Conservation (phyloP, 2,113 vertebrate genomes). For the Salvelinus namaycush region DNA sequence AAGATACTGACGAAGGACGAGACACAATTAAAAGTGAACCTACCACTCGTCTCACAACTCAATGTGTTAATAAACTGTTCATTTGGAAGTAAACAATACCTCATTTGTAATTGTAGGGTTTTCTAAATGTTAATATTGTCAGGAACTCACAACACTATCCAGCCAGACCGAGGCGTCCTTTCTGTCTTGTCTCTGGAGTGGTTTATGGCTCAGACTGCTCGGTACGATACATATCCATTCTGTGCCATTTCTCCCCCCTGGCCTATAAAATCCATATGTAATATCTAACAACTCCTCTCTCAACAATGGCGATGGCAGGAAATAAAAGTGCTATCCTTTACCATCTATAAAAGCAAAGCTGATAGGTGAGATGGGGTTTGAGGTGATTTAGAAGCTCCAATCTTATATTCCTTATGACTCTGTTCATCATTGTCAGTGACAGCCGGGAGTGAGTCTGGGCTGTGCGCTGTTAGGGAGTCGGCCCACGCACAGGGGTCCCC, state of each 20-base stretch:
- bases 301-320: not conserved
- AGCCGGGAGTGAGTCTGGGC: slow-evolving; percentile 13
- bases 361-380: not conserved
- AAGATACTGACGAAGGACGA: not conserved
- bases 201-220: too few relatives aligned
- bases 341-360: slow-evolving; percentile 19
- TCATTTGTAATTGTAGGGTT: too few relatives aligned
- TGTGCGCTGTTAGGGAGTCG: not conserved
- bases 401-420: not conserved
- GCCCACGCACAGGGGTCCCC: not conserved
- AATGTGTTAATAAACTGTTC: too few relatives aligned
- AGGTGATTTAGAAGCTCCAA: not conserved
- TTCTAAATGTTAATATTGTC: too few relatives aligned
- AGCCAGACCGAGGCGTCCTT: too few relatives aligned
- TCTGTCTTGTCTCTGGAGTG: too few relatives aligned
- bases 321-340: not conserved
- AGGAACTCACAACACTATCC: too few relatives aligned
- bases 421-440: slow-evolving; percentile 28
- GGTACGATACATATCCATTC: too few relatives aligned
- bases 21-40: not conserved
- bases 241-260: too few relatives aligned
- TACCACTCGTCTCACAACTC: too few relatives aligned
- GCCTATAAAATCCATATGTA: too few relatives aligned
- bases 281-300: not conserved
- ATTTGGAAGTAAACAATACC: too few relatives aligned